Conservation (phyloP, 1,140 invertebrate genomes). For the Catajapyx aquilonaris region DNA sequence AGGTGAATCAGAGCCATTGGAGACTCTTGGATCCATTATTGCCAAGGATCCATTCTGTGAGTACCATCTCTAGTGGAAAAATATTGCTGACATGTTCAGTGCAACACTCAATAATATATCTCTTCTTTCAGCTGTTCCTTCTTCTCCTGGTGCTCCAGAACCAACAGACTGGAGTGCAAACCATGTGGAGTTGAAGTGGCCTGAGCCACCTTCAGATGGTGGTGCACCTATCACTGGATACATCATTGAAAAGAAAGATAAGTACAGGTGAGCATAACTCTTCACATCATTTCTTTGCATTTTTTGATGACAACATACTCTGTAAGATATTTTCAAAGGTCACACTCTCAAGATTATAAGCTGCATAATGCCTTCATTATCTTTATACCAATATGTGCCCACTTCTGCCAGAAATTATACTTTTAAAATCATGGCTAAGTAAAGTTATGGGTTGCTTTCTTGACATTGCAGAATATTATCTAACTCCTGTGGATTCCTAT, state of each 20-base stretch:
- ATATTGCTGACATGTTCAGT: neutral
- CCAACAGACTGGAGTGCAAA: constrained; percentile 79
- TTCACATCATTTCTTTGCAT: too few species aligned
- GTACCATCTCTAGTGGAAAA: constrained; percentile 15
- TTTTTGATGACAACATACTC: too few species aligned
- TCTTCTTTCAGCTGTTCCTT: constrained; percentile 39
- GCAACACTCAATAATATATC: neutral
- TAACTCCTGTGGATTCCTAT: too few species aligned
- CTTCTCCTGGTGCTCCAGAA: constrained; percentile 62
- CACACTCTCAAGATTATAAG: too few species aligned
- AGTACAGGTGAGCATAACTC: constrained; percentile 41
- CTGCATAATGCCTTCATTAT: too few species aligned
- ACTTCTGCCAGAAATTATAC: too few species aligned
- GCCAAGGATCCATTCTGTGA: constrained; percentile 94
- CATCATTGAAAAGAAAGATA: constrained; percentile 92
- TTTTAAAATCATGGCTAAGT: too few species aligned
- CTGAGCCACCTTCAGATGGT: constrained; percentile 58
- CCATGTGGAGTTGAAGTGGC: constrained; percentile 72
- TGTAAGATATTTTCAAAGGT: too few species aligned
- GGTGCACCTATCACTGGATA: constrained; percentile 84
- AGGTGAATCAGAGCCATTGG: constrained; percentile 90
- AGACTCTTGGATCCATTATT: constrained; percentile 71
- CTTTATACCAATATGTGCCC: too few species aligned
- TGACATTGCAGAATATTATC: too few species aligned
- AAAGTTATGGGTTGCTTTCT: too few species aligned